phyloP scores from a whole-genome alignment of 2,113 vertebrate species.

The Gymnarchus niloticus region DNA sequence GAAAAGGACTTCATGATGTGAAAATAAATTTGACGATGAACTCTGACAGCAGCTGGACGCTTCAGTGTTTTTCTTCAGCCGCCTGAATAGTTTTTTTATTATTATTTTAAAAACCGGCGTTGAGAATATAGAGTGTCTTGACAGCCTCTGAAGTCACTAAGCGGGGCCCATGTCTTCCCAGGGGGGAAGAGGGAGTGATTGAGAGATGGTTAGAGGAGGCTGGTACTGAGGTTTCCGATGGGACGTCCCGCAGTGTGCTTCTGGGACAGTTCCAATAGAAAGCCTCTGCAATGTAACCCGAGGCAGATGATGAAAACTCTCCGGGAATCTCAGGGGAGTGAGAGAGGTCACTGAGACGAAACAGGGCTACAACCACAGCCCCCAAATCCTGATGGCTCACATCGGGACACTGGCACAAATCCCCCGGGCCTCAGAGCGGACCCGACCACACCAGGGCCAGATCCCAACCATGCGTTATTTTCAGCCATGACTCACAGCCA shows the following conservation, averaged over 20 bases:
- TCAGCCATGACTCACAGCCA: slow-evolving; percentile 8
- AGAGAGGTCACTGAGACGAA: not conserved
- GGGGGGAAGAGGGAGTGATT: not conserved
- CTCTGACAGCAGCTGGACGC: not conserved
- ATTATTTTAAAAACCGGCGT: not conserved
- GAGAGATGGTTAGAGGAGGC: not conserved
- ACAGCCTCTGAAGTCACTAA: not conserved
- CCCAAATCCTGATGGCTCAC: not conserved
- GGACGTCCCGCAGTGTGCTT: not conserved
- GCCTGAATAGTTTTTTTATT: not conserved
- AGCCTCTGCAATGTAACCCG: not conserved
- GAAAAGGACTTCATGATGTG: not conserved
- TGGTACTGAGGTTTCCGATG: not conserved
- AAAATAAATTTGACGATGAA: not conserved
- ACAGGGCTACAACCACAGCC: not conserved
- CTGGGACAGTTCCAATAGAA: not conserved
- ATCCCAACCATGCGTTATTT: not conserved
- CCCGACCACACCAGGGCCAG: not conserved
- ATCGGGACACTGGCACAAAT: not conserved
- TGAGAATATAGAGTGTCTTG: not conserved
- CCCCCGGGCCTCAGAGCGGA: not conserved
- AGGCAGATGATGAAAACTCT: not conserved
- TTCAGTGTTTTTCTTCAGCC: no score
- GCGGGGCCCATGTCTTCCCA: not conserved
- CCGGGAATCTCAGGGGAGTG: not conserved